phyloP scores from a whole-genome alignment of 1,140 invertebrate species.

The Chrysopa pallens region DNA sequence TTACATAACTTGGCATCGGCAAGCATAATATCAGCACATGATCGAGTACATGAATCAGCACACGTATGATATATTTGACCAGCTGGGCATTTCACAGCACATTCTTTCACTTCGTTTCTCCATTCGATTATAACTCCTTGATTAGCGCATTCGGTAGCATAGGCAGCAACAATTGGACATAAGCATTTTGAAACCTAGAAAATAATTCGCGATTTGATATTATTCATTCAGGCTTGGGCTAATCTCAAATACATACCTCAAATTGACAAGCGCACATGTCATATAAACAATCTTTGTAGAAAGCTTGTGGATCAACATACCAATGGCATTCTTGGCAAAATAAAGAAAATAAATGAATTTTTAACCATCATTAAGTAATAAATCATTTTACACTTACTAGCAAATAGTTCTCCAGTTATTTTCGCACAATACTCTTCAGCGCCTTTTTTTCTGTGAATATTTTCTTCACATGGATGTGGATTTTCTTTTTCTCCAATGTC shows the following conservation, averaged over 20 bases:
- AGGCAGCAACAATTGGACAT: constrained; percentile 62
- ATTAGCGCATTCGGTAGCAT: constrained; percentile 59
- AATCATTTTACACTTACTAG: constrained; percentile 22
- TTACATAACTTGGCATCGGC: constrained; percentile 26
- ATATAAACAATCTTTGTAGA: constrained; percentile 65
- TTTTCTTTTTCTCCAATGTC: constrained; percentile 31
- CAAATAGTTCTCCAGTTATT: constrained; percentile 48
- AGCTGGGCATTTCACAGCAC: constrained; percentile 20
- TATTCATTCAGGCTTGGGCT: neutral
- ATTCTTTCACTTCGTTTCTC: constrained; percentile 58
- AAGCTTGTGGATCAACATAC: constrained; percentile 57
- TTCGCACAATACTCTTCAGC: constrained; percentile 52
- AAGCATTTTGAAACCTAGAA: constrained; percentile 42
- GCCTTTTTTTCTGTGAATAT: constrained; percentile 42
- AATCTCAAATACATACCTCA: constrained; percentile 11
- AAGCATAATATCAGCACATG: constrained; percentile 42
- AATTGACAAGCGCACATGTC: constrained; percentile 70
- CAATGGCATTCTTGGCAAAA: constrained; percentile 51
- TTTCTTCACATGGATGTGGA: constrained; percentile 48
- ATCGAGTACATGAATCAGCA: constrained; percentile 51
- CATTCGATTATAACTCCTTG: constrained; percentile 53
- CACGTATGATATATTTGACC: constrained; percentile 28
- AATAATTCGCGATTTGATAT: neutral
- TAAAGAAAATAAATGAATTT: constrained; percentile 1
- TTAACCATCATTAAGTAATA: neutral